Base-by-base conservation (phyloP, 2,113 vertebrate genomes). In the Hassar affinis region DNA sequence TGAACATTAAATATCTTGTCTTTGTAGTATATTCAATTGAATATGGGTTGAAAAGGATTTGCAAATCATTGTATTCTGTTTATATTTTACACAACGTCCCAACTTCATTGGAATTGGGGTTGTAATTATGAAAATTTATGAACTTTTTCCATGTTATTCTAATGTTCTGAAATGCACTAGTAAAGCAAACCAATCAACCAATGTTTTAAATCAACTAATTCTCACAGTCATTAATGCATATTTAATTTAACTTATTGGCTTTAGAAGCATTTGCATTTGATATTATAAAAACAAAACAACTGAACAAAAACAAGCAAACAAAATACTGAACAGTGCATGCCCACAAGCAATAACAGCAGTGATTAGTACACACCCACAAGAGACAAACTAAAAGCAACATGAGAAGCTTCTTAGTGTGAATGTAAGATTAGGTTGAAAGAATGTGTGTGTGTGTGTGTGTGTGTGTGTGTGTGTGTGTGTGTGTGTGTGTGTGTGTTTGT, bases 371-470 rank as follows among this genome's bases (percentile, higher is more conserved):
- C 15, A 18, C 14, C 6, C 15, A 7, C 15, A 18, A 27, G 27
- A 51, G 8, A 33, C 49, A 47, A 17, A 69, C 25, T 27, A 27
- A 2, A 49, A 47, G 25, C 69, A 49, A 68, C 35, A 22, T 71
- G 42, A 64, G 15, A 42, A 69, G 25, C 45, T 27, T 71, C 22
- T 47, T 18, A 74, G n/a, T 74, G 66, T 69, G 35, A 72, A n/a
- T 47, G 69, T 33, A 76, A 15, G 17, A 54, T 76, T 76, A 76
- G 18, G 10, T 69, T 69, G 38, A 79, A 85, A 56, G 49, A 25
- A 49, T 27, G 42, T 84, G 76, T 25, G 20, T 78, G 47, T 77
- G 22, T 51, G 27, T 84, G 71, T 78, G n/a, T 33, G 83, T 61
- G 76, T 74, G 17, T 51, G 52, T 79, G 75, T 33, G 12, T 69